Base-by-base conservation (phyloP, 1,140 invertebrate species). In the Ostrea denselamellosa region DNA sequence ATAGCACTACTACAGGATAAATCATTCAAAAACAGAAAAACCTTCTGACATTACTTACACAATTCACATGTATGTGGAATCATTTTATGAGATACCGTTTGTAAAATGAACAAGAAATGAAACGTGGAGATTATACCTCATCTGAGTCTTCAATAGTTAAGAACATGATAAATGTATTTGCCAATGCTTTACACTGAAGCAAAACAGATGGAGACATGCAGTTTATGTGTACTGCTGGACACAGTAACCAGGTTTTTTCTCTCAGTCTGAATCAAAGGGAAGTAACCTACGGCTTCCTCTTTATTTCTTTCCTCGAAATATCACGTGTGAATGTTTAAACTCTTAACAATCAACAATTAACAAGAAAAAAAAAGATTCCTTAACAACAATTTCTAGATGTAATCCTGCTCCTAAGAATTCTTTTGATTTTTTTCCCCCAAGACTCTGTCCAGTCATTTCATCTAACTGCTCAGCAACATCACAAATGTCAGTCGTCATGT, bases 301-400 rank as follows among this genome's bases (percentile, higher is more conserved):
- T n/a, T 17, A 62, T 17, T 17, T 14, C 25, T 25, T 68, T 25
- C 68, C 9, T 77, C 22, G 12, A 77, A 25, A 77, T 77, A 77
- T 77, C 68, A 77, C 68, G 25, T 77, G 22, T 34, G 68, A 77
- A 28, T 77, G 22, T 25, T 77, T 77, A 77, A 77, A 77, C 68
- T 77, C 22, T 77, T 34, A 77, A 77, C 28, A 34, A 77, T 77
- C 28, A 77, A 77, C 68, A 77, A 77, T 28, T 77, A 77, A 77
- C 68, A 34, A 77, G 28, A 77, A 44, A 44, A 44, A 44, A 44
- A 44, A 77, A 22, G 28, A 34, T 25, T 77, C 68, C 14, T 34
- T 77, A 77, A 77, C 68, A 77, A 77, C 68, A 77, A 25, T 34
- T 25, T 14, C 12, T 12, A 28, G 68, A 34, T 77, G 68, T 77